Conservation (phyloP, 2,113 vertebrate species). For the Burhinus bistriatus region DNA sequence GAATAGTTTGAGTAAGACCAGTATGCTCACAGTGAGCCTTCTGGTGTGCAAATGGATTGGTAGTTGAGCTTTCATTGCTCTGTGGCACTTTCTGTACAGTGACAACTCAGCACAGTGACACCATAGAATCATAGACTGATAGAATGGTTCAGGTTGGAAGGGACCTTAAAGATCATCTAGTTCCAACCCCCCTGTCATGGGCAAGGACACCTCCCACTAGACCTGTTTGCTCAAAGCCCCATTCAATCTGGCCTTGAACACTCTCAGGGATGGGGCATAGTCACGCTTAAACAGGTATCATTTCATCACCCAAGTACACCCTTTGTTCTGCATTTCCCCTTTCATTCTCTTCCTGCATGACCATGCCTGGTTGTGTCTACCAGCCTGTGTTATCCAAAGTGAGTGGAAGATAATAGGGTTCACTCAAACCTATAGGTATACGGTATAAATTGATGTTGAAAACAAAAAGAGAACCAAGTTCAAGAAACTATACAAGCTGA, state of each 20-base stretch:
- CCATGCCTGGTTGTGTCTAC: background rate
- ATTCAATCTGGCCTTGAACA: too few species aligned
- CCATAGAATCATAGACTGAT: too few species aligned
- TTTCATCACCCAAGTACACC: background rate
- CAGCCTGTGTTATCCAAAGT: background rate
- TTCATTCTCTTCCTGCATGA: background rate
- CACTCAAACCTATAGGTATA: background rate
- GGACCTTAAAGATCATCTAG: too few species aligned
- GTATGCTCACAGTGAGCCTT: background rate
- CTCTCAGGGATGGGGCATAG: background rate
- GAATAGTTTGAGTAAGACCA: background rate
- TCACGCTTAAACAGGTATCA: fast-evolving
- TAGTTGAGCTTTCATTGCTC: background rate
- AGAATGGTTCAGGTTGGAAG: too few species aligned
- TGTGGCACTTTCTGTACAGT: background rate
- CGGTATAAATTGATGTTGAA: background rate
- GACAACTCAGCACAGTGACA: background rate
- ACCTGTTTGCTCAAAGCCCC: too few species aligned
- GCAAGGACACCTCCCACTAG: too few species aligned
- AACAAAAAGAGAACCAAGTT: background rate
- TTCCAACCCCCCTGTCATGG: too few species aligned
- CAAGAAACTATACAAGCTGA: background rate
- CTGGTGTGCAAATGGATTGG: background rate
- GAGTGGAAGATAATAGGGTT: background rate
- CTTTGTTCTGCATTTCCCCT: background rate